Base-by-base conservation (phyloP, 2,797 vertebrate species). In the Melanogrammus aeglefinus region DNA sequence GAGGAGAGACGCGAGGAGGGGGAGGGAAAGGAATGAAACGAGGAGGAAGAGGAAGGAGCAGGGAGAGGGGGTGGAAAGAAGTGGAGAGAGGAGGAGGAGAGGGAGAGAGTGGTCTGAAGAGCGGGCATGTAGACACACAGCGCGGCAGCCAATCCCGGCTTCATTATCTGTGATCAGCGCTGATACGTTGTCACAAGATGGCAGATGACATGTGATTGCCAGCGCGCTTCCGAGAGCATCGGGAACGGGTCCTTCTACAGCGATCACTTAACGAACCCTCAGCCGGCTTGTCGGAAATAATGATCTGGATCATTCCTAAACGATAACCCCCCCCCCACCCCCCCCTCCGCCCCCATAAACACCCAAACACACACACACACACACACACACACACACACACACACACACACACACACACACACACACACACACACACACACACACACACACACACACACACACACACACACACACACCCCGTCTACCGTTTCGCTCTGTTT, bases 131-230 rank as follows among this genome's bases (percentile, higher is more conserved):
- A 89, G 88, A 86, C 89, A 90, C 89, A 86, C 88, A 88, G 86
- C 84, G 86, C 87, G 80, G 81, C 86, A 83, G 86, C 86, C 83
- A 78, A 80, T 86, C 85, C 86, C 76, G 74, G 83, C 83, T 89
- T 94, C 90, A 92, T 93, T 92, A 91, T 90, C 89, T 89, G 87
- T 91, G 84, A 92, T 92, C 90, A 87, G 79, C 84, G 70, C 83
- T 85, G 87, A 90, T 91, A 85, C 87, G 84, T 75, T 91, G 91
- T 90, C 91, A 90, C 82, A 79, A 83, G 77, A 21, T 69, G 38
- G 79, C 85, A 87, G 86, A 91, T 91, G 91, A 93, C 88, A 90
- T 92, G 87, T 88, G 91, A 92, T 90, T 88, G 85, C 81, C 81
- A 81, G 82, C 92, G 12, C 82, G 89, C 90, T 85, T 78, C 47